Base-by-base conservation (phyloP, 2,113 vertebrate genomes). In the Passer montanus region DNA sequence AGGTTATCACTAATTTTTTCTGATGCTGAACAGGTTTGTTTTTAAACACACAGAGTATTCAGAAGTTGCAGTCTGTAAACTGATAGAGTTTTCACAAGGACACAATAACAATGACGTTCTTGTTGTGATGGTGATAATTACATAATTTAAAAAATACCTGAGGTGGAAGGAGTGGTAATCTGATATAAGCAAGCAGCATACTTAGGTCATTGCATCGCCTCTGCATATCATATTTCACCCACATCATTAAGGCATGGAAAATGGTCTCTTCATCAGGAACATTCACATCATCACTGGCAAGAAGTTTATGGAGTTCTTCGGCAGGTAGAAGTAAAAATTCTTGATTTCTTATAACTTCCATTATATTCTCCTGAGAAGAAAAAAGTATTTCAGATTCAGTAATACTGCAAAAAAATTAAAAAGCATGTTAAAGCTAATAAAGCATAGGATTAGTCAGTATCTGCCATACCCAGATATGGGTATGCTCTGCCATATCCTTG, bases 181-280 rank as follows among this genome's bases (percentile, higher is more conserved):
- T 97, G 91, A 98, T 97, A 92, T 98, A 98, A 47, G 98, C 98
- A 68, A 98, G 98, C 21, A 98, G 97, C 97, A 97, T 98, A 73
- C 98, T 98, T 67, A 98, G 77, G 60, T 98, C 98, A 23, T 73
- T 97, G 74, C 98, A 98, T 94, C 98, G 95, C 33, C 94, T 97
- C 75, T 98, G 98, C 87, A 84, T 97, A 49, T 98, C 98, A 56
- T 98, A 97, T 35, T 98, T 98, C 89, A 98, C 98, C 98, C 98
- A 98, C 97, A 98, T 98, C 98, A 98, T 98, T 84, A 98, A 95
- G 62, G 98, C 98, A 86, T 98, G 98, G 77, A 98, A 98, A 93
- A 98, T 98, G 21, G 98, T 98, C 77, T 98, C 98, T 95, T 98
- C 98, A 95, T 98, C 98, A 31, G 98, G 98, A 92, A 98, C 98